A percentile compares a stretch with the other conserved stretches of the same genome.
Conservation (phyloP, 2,888 invertebrate genomes). For the Agriotes lineatus region DNA sequence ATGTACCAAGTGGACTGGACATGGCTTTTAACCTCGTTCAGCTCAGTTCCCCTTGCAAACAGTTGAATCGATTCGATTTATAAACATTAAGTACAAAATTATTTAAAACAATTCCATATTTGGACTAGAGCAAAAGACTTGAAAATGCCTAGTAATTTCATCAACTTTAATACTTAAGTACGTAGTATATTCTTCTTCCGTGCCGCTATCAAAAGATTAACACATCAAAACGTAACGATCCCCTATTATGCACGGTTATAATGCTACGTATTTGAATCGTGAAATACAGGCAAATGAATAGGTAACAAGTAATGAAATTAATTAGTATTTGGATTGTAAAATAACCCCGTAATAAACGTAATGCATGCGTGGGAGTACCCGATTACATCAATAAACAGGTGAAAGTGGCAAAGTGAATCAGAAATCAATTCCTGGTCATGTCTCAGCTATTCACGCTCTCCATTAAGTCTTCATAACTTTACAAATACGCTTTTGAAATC, state of each 20-base stretch:
- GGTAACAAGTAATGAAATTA: neutral
- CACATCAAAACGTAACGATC: too few species aligned
- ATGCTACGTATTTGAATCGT: too few species aligned
- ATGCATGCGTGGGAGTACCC: conserved; percentile 31
- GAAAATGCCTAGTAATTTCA: too few species aligned
- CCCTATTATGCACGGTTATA: too few species aligned
- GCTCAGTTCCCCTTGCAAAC: conserved; percentile 1
- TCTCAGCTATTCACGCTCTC: conserved; percentile 32
- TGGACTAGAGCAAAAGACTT: too few species aligned
- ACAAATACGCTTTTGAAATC: neutral
- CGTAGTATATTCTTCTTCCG: too few species aligned
- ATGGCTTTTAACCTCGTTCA: conserved; percentile 32
- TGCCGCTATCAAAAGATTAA: too few species aligned
- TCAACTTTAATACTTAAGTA: too few species aligned
- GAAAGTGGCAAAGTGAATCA: conserved; percentile 45
- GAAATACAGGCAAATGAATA: neutral
- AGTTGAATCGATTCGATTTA: conserved; percentile 17
- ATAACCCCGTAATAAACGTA: neutral
- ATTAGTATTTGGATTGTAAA: neutral
- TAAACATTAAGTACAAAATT: neutral
- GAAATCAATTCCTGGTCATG: conserved; percentile 49
- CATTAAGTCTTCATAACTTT: neutral
- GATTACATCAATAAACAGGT: conserved; percentile 38
- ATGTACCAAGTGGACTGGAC: conserved; percentile 40
- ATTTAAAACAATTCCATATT: too few species aligned